Base-by-base conservation (phyloP, 2,797 vertebrate species). In the Trachurus trachurus region DNA sequence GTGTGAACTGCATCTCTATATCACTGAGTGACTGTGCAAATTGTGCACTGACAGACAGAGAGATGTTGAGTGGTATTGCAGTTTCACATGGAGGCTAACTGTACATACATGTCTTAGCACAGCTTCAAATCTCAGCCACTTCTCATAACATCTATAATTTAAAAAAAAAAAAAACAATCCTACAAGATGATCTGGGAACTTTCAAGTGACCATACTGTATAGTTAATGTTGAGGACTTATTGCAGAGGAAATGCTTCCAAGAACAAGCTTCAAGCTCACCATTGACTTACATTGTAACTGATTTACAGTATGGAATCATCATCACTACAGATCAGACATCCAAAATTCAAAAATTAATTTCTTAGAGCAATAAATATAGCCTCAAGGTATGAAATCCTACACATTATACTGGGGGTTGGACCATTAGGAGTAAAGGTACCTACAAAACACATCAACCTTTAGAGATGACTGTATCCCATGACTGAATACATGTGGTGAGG, bases 381-480 rank as follows among this genome's bases (percentile, higher is more conserved):
- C 63, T 47, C 54, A 40, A 54, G 5, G 57, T 16, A 54, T 31
- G 6, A 61, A 11, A 56, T 50, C 56, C 26, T 68, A 44, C 22
- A 76, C n/a, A 58, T 12, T 69, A 4, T 11, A 29, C 12, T 22
- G 9, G 22, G 6, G 19, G 63, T 6, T 31, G 13, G 21, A 53
- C 45, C 17, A 62, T 17, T 17, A 66, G 17, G 42, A 9, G 60
- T 37, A 37, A 0, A 66, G 1, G 15, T 44, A 39, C 58, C 21
- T 58, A 56, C 11, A 54, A 66, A 61, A 59, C 57, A n/a, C 37
- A 73, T 68, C 40, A 13, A 37, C 57, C 60, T 66, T 40, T 4
- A 26, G 42, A 62, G 56, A 53, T 39, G 49, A 54, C 44, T 47
- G 16, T 56, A 37, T 72, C 8, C 50, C n/a, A 9, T 39, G 26